Base-by-base conservation (phyloP, 2,888 invertebrate species). In the Acrobeloides nanus region DNA sequence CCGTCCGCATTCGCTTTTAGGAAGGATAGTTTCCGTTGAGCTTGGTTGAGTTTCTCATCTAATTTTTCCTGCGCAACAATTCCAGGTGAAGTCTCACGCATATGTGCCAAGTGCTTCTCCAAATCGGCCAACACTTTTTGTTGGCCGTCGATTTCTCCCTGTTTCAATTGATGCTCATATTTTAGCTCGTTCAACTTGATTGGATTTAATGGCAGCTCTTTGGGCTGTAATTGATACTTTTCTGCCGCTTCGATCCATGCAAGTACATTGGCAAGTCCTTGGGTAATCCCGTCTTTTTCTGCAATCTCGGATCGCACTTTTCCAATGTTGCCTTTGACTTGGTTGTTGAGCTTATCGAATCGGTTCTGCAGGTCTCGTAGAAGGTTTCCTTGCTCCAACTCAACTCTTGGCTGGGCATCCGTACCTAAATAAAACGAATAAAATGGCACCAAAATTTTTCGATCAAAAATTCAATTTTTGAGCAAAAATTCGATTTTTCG, bases 71-170 rank as follows among this genome's bases (percentile, higher is more conserved):
- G 12, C 3, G 24, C 35, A 26, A 24, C 43, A 4, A 47, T 23
- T 20, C 17, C 26, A 3, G 48, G 38, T 7, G 50, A 37, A 23
- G 34, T 37, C 29, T 63, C 60, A 12, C 55, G 49, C 38, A 52
- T 35, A 40, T 61, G 57, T 1, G 55, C 48, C 33, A 62, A 29
- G 12, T 32, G 41, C 15, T 57, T 51, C 55, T 59, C 62, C n/a
- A 55, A 48, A 4, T 59, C 58, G n/a, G 51, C 54, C 12, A 66
- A 29, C 4, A 44, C 40, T 37, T 58, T 57, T 26, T 53, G 54
- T n/a, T 43, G 37, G 21, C 47, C 40, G 7, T 34, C 21, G 33
- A 63, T 39, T 10, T 50, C 51, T 23, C 27, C 37, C 6, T 32
- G n/a, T 26, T 40, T 38, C 24, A 52, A 15, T 15, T 51, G 41